Evolutionary conservation across 92 coral and sea anemone genomes (phyloP).

Genomic region (Bergia sp.): DNA sequence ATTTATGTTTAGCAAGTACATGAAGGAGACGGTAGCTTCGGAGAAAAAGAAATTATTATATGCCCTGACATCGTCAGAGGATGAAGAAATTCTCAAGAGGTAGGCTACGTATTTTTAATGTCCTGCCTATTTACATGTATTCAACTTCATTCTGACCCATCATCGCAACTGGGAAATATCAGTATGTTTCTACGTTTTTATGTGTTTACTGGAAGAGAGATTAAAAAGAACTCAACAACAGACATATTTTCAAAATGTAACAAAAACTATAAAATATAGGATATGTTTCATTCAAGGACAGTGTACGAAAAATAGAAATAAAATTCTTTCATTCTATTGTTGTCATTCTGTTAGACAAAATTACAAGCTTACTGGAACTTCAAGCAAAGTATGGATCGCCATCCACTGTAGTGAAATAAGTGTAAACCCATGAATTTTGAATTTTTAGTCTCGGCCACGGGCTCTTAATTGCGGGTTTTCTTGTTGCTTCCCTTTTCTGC

Average conservation of each 20-base stretch:
- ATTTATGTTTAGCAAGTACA: slow-evolving; percentile 55
- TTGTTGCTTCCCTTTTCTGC: neutral
- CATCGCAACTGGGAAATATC: too few species aligned
- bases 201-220: too few species aligned
- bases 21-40: slow-evolving; percentile 69
- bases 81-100: slow-evolving; percentile 59
- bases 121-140: too few species aligned
- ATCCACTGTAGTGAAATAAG: neutral
- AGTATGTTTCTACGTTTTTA: too few species aligned
- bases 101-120: slow-evolving; percentile 11
- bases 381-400: neutral
- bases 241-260: too few species aligned
- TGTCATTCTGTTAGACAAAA: neutral
- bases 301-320: neutral
- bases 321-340: neutral
- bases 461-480: neutral
- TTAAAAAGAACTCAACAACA: too few species aligned
- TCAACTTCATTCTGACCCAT: neutral
- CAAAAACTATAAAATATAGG: neutral
- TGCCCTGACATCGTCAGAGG: slow-evolving; percentile 63
- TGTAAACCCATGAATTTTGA: neutral
- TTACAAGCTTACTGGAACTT: neutral
- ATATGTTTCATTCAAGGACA: neutral
- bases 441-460: neutral
- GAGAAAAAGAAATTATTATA: slow-evolving; percentile 84